These are phyloP conservation scores for Macaria notata DNA, from an alignment of 2,888 invertebrate genomes.

Conservation along the genomic window DNA sequence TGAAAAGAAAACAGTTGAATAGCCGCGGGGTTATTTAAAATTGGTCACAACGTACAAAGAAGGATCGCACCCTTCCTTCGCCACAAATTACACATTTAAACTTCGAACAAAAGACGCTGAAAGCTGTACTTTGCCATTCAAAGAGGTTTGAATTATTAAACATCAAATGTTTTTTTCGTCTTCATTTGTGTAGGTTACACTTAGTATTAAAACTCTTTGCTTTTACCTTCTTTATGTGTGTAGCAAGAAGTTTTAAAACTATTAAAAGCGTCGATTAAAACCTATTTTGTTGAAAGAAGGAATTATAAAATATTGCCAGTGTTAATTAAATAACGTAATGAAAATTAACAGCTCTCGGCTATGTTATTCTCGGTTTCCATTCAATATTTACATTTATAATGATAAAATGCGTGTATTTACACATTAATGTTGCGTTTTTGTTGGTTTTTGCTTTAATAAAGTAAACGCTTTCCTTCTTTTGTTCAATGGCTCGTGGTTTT, in stretches of 20 bases:
- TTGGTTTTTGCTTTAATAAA: neutral
- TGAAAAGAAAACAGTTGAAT: slow-evolving; percentile 3
- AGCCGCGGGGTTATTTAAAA: slow-evolving; percentile 27
- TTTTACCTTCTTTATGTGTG: too few species aligned
- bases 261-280: slow-evolving; percentile 4
- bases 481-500: neutral
- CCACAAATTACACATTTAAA: slow-evolving; percentile 64
- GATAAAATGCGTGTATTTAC: slow-evolving; percentile 43
- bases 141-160: slow-evolving; percentile 10
- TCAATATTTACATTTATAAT: slow-evolving; percentile 13
- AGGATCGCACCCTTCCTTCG: slow-evolving; percentile 51
- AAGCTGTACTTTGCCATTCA: slow-evolving; percentile 48
- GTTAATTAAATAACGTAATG: slow-evolving; percentile 34
- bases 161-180: neutral
- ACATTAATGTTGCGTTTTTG: slow-evolving; percentile 38
- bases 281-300: slow-evolving; percentile 1
- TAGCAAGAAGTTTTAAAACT: too few species aligned
- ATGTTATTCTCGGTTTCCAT: slow-evolving; percentile 59
- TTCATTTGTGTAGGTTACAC: too few species aligned
- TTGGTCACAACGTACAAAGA: slow-evolving; percentile 57
- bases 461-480: slow-evolving; percentile 2
- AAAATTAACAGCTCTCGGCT: slow-evolving; percentile 62
- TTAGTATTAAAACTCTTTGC: too few species aligned
- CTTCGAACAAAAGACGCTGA: slow-evolving; percentile 55
- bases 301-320: slow-evolving; percentile 14